Percentiles rank a stretch among this genome's conserved stretches.
phyloP scores from a whole-genome alignment of 2,797 vertebrate genomes.

The Graptemys geographica region DNA sequence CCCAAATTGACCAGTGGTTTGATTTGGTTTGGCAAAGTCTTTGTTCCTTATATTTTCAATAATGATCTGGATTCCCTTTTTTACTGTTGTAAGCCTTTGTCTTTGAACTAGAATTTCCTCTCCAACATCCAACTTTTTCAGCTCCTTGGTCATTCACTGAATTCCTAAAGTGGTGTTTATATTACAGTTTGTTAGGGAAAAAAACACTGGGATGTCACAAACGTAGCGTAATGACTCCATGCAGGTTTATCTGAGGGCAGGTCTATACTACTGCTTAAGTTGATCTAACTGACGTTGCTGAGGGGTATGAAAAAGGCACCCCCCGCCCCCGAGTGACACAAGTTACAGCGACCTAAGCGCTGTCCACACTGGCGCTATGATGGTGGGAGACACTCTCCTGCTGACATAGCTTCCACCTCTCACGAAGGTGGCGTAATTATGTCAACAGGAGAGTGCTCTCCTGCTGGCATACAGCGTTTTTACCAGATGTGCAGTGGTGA shows the following conservation, averaged over 20 bases:
- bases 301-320: no score
- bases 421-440: no score
- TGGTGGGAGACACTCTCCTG: no score
- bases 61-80: slow-evolving; percentile 2
- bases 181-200: slow-evolving; percentile 23
- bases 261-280: not conserved
- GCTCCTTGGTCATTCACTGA: not conserved
- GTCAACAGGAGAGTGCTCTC: no score
- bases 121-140: not conserved
- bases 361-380: no score
- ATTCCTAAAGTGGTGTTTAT: not conserved
- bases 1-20: not conserved
- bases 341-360: no score
- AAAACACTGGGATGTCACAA: not conserved
- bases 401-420: no score
- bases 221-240: not conserved
- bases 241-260: not conserved
- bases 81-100: not conserved
- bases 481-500: no score
- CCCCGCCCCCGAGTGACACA: no score
- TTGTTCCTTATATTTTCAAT: not conserved
- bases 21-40: not conserved
- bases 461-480: no score
- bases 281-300: no score
- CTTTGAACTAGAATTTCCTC: not conserved